Evolutionary conservation across 2,113 vertebrate genomes (phyloP).

Genomic region (Erinaceus europaeus): DNA sequence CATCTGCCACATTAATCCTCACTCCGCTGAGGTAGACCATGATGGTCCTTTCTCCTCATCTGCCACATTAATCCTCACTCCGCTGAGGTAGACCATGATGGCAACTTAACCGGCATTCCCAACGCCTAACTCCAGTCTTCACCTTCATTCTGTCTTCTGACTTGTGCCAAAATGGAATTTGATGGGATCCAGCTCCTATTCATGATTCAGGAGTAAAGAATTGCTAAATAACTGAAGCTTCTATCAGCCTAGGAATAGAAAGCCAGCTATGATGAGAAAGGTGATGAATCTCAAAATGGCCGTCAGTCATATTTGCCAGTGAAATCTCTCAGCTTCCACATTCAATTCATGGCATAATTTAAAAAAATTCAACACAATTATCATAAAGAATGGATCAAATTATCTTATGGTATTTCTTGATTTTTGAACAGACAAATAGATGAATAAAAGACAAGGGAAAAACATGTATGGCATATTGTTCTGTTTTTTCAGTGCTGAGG

Average conservation of each 20-base stretch:
- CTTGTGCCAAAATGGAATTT: background rate
- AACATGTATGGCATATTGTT: no score
- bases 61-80: background rate
- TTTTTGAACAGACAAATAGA: background rate
- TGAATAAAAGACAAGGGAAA: background rate
- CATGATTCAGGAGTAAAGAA: background rate
- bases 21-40: no score
- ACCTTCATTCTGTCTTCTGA: background rate
- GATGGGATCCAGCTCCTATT: background rate
- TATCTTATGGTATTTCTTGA: background rate
- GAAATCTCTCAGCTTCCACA: background rate
- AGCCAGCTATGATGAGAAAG: background rate
- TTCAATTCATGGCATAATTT: background rate
- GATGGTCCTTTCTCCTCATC: background rate
- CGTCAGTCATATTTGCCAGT: background rate
- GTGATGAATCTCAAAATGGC: background rate
- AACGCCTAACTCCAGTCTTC: background rate
- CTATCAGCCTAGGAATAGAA: background rate
- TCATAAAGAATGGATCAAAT: background rate
- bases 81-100: background rate
- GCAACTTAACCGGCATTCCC: background rate
- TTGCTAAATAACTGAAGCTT: background rate
- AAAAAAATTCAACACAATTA: background rate
- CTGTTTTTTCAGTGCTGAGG: no score
- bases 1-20: no score